Percentiles rank a stretch among this genome's conserved stretches.
Evolutionary conservation across 37 sponge, comb jelly and placozoan species (phyloP).

Genomic region (Haliclona indistincta): DNA sequence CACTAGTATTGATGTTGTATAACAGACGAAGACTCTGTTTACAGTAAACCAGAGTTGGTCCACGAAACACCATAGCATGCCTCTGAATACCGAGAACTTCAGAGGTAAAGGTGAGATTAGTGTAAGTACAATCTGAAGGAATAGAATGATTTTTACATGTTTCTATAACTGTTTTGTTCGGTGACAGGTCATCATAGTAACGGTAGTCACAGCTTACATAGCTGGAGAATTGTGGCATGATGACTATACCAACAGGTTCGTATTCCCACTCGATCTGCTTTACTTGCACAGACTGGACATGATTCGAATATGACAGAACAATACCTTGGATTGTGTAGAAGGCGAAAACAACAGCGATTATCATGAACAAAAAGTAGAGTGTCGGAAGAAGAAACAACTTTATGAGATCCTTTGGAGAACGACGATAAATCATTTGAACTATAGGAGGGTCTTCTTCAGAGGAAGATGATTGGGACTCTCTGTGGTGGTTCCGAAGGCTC

Average conservation of each 20-base stretch:
- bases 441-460: constrained; percentile 34
- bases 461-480: too few relatives aligned
- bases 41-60: constrained; percentile 35
- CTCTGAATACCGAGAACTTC: not conserved
- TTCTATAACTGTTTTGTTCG: not conserved
- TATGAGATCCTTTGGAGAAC: constrained; percentile 30
- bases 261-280: constrained; percentile 9
- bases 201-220: constrained; percentile 31
- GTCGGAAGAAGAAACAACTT: constrained; percentile 33
- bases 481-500: too few relatives aligned
- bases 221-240: constrained; percentile 27
- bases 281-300: constrained; percentile 15
- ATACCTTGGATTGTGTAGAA: constrained; percentile 62
- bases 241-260: constrained; percentile 38
- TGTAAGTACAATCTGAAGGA: constrained; percentile 5
- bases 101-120: constrained; percentile 36
- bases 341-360: constrained; percentile 33
- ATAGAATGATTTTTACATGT: not conserved
- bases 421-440: constrained; percentile 11
- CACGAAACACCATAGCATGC: constrained; percentile 48
- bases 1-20: constrained; percentile 35
- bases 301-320: constrained; percentile 33
- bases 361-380: constrained; percentile 53
- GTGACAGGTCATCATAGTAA: constrained; percentile 40
- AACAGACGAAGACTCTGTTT: constrained; percentile 42